Evolutionary conservation across 2,113 vertebrate species (phyloP).

Genomic region (Loxodonta africana): DNA sequence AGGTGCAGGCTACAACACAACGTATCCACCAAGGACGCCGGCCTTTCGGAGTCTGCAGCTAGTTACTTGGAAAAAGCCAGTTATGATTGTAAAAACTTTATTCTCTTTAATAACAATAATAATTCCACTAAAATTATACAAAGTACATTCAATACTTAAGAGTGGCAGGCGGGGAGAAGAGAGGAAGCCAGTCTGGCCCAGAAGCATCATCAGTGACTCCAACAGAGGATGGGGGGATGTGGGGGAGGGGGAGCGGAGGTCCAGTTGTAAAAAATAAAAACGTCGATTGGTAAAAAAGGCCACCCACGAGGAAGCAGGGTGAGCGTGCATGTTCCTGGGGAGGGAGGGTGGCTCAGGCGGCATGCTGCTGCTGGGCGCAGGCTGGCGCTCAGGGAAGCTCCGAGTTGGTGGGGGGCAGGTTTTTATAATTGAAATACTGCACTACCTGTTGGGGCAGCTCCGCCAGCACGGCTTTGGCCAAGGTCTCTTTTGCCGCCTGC

Average conservation of each 20-base stretch:
- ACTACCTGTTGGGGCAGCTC: conserved; percentile 99
- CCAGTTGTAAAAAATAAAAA: conserved; percentile 83
- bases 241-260: conserved; percentile 67
- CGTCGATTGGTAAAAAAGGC: conserved; percentile 81
- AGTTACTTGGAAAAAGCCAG: conserved; percentile 84
- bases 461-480: conserved; percentile 98
- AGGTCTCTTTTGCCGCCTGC: conserved; percentile 98
- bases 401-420: conserved; percentile 93
- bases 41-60: conserved; percentile 81
- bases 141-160: conserved; percentile 95
- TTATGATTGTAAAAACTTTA: conserved; percentile 88
- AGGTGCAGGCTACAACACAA: conserved; percentile 84
- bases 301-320: conserved; percentile 71
- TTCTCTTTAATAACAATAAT: conserved; percentile 82
- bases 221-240: conserved; percentile 79
- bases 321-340: conserved; percentile 78
- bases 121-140: conserved; percentile 92
- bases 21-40: conserved; percentile 64
- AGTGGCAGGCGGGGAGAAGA: conserved; percentile 41
- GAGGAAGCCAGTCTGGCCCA: conserved; percentile 66
- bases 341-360: neutral
- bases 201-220: conserved; percentile 75
- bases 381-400: conserved; percentile 89
- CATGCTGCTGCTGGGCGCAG: conserved; percentile 69
- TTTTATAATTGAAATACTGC: conserved; percentile 98